These are phyloP conservation scores for Hemicrepidius hirtus DNA, from an alignment of 2,888 invertebrate genomes.

Conservation along the genomic window DNA sequence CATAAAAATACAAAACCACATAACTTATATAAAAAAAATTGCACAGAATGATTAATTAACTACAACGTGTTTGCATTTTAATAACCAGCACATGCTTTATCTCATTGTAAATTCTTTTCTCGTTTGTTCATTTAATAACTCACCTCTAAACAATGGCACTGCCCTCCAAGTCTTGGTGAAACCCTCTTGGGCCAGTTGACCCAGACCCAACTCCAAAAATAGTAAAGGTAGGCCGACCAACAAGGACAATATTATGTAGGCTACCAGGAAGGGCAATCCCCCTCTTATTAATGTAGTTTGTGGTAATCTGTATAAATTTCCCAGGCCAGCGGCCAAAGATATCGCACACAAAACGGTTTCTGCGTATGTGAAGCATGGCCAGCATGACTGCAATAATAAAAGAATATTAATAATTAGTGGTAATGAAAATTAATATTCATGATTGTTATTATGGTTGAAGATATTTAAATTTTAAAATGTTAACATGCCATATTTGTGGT, in stretches of 20 bases:
- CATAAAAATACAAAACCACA: too few species aligned
- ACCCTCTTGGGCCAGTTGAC: slow-evolving; percentile 80
- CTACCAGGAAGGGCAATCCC: slow-evolving; percentile 75
- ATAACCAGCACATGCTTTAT: too few species aligned
- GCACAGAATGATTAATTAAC: too few species aligned
- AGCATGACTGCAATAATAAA: slow-evolving; percentile 67
- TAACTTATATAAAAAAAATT: too few species aligned
- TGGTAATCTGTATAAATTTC: slow-evolving; percentile 77
- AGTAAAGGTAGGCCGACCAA: slow-evolving; percentile 76
- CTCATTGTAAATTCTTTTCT: too few species aligned
- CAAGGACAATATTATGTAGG: slow-evolving; percentile 73
- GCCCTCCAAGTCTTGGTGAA: slow-evolving; percentile 79
- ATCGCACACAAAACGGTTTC: slow-evolving; percentile 74
- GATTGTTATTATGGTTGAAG: not conserved
- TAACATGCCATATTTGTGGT: slow-evolving; percentile 2
- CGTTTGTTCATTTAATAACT: slow-evolving; percentile 48
- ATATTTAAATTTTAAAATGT: not conserved
- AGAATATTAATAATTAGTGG: slow-evolving; percentile 33
- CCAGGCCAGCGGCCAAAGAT: slow-evolving; percentile 75
- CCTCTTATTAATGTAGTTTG: slow-evolving; percentile 76
- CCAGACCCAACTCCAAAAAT: slow-evolving; percentile 78
- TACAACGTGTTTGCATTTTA: too few species aligned
- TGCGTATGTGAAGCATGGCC: slow-evolving; percentile 69
- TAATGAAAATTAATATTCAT: slow-evolving; percentile 29
- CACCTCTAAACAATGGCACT: slow-evolving; percentile 80